Evolutionary conservation across 2,797 vertebrate genomes (phyloP), one percentile per base, ranked within the genome.

Genomic region (Fratercula arctica): DNA sequence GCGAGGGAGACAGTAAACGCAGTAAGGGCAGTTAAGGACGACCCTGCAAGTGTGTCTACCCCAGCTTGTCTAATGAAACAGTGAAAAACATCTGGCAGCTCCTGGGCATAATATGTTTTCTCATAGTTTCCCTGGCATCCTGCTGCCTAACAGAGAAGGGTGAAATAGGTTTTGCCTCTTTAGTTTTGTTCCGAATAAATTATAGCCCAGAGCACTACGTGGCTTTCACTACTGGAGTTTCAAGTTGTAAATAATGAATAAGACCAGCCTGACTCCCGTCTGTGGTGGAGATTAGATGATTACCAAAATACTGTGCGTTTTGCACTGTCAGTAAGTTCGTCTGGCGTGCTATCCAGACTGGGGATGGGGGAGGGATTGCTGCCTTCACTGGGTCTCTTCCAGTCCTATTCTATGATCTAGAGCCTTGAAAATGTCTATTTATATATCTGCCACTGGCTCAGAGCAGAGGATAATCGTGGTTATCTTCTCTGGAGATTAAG

Each of bases 161-260:
- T 28, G 56, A 83, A 90, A 82, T 39, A 82, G 33, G 45, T 87
- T 81, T 69, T 64, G 53, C 76, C 33, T 93, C 93, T 75, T 88
- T 51, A 56, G 59, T 50, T 90, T 69, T 48, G 70, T 60, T 74
- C 75, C 57, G 31, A 94, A 72, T 61, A 74, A 85, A 94, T 86
- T 95, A 94, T 3, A 96, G 85, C 56, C 87, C 39, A 7, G 51
- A 93, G 85, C 70, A 79, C 60, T 70, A 31, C 2, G 3, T 77
- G 72, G 63, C 48, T 92, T 88, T 89, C 59, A 45, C 53, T 84
- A 4, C n/a, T 90, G 92, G 80, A 92, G 91, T 72, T 95, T 85
- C 67, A 80, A 74, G 80, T 18, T 95, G 80, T 97, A 97, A 97
- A 97, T 97, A 93, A 95, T 63, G 56, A 77, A 86, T 28, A 43